phyloP scores from a whole-genome alignment of 2,113 vertebrate genomes.

The Eurystomus gularis region DNA sequence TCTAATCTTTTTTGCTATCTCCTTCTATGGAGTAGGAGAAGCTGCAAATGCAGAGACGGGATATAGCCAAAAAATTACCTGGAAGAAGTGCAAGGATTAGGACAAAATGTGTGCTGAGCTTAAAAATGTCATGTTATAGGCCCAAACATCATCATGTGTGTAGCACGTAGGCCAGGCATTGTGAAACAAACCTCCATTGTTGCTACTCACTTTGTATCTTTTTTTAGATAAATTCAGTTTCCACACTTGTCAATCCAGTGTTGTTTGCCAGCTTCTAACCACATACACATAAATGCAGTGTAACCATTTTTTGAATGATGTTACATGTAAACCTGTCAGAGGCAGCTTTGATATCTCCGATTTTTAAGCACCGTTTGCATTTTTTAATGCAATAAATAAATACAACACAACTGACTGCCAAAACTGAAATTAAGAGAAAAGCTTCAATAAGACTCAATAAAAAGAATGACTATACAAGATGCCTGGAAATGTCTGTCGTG shows the following conservation, averaged over 20 bases:
- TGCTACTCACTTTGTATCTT: background rate
- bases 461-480: background rate
- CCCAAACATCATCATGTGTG: background rate
- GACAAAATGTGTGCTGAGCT: background rate
- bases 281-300: background rate
- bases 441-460: background rate
- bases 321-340: constrained; percentile 20
- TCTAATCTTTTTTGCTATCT: background rate
- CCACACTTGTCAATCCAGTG: constrained; percentile 15
- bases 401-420: background rate
- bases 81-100: background rate
- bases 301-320: background rate
- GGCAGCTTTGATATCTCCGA: background rate
- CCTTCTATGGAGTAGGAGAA: background rate
- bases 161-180: background rate
- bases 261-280: background rate
- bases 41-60: background rate
- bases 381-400: background rate
- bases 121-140: background rate
- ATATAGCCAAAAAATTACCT: background rate
- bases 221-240: constrained; percentile 4
- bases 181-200: background rate
- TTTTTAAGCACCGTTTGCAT: background rate
- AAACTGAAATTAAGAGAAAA: background rate
- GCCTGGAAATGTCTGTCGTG: background rate